Conservation (phyloP, 2,888 invertebrate genomes). For the Erannis defoliaria region DNA sequence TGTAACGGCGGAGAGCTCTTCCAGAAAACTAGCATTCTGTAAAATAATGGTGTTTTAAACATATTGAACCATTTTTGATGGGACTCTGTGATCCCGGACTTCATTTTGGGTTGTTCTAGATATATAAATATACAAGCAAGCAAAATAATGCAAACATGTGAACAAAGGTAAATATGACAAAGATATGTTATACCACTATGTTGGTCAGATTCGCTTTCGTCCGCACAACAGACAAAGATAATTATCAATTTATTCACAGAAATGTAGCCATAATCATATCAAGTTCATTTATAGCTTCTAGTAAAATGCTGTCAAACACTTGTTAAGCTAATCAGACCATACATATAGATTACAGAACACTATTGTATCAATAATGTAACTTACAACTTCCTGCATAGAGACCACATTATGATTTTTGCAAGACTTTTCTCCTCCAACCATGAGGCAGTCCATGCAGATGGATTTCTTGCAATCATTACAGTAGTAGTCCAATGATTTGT, state of each 20-base stretch:
- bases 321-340: background rate
- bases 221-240: no score
- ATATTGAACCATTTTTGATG: no score
- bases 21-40: slow-evolving; percentile 69
- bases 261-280: no score
- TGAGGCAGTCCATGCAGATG: slow-evolving; percentile 78
- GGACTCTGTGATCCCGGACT: no score
- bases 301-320: no score
- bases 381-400: slow-evolving; percentile 74
- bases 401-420: slow-evolving; percentile 77
- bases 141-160: no score
- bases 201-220: background rate
- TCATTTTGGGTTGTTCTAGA: no score
- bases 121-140: no score
- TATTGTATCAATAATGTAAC: slow-evolving; percentile 39
- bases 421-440: slow-evolving; percentile 75
- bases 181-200: no score
- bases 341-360: background rate
- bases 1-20: slow-evolving; percentile 61
- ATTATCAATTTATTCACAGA: no score
- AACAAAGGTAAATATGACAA: no score
- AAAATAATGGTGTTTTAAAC: slow-evolving; percentile 45
- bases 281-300: no score
- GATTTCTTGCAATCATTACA: slow-evolving; percentile 74
- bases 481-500: slow-evolving; percentile 72